Evolutionary conservation across 1,140 invertebrate species (phyloP).

Genomic region (Zelostemma sp.): DNA sequence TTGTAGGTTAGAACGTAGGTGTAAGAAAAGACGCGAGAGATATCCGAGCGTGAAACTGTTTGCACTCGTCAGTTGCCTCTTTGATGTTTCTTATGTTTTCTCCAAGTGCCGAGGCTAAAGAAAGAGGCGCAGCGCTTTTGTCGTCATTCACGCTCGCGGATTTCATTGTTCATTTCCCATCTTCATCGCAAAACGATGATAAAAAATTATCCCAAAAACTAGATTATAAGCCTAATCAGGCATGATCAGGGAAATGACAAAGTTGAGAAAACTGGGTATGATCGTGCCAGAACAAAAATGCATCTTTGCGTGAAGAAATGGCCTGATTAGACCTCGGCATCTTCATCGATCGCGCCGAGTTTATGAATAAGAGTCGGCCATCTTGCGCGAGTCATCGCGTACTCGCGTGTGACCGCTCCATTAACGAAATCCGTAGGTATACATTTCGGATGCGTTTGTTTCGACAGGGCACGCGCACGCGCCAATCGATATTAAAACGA

Average conservation of each 20-base stretch:
- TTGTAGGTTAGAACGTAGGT: conserved; percentile 50
- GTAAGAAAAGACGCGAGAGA: conserved; percentile 49
- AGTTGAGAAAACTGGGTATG: too few species aligned
- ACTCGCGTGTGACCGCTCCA: conserved; percentile 64
- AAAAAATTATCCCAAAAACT: too few species aligned
- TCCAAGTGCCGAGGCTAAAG: conserved; percentile 49
- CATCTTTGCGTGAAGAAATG: too few species aligned
- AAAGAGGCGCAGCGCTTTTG: conserved; percentile 27
- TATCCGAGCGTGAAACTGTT: conserved; percentile 44
- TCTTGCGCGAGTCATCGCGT: conserved; percentile 63
- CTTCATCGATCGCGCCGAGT: conserved; percentile 63
- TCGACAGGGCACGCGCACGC: too few species aligned
- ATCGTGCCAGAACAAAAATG: too few species aligned
- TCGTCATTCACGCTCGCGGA: not conserved
- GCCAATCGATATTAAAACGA: too few species aligned
- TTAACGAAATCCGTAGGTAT: too few species aligned
- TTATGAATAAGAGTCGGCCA: conserved; percentile 69
- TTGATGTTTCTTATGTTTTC: conserved; percentile 51
- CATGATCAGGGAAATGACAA: too few species aligned
- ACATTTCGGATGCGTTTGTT: too few species aligned
- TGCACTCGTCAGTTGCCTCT: conserved; percentile 44
- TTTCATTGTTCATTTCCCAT: conserved; percentile 43
- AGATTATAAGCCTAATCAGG: too few species aligned
- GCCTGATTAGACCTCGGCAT: conserved; percentile 41
- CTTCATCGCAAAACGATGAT: too few species aligned